phyloP scores from a whole-genome alignment of 2,888 invertebrate species.

The Drosophila mimetica region DNA sequence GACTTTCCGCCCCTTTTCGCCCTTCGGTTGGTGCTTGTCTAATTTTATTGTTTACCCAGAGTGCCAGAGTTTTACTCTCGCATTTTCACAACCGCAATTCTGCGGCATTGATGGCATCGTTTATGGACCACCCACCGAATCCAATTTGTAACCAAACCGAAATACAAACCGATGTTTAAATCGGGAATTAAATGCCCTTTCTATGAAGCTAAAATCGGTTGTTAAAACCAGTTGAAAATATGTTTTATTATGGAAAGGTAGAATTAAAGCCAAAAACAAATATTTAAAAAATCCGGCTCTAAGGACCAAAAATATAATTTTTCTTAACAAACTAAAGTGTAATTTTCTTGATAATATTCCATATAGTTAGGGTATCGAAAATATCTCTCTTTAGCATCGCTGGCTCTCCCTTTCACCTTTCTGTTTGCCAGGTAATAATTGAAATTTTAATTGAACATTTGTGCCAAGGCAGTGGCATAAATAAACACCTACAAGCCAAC shows the following conservation, averaged over 20 bases:
- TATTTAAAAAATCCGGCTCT: too few relatives aligned
- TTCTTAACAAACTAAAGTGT: too few relatives aligned
- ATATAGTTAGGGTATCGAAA: neutral
- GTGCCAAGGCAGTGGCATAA: constrained; percentile 51
- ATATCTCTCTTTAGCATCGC: neutral
- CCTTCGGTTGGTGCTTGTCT: neutral
- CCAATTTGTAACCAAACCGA: constrained; percentile 6
- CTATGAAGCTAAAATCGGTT: neutral
- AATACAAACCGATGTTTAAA: neutral
- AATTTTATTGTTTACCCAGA: constrained; percentile 10
- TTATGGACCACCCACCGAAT: neutral
- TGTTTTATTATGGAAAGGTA: too few relatives aligned
- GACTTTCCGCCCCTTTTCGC: neutral
- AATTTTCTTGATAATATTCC: neutral
- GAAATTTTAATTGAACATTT: constrained; percentile 73
- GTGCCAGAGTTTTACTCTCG: neutral
- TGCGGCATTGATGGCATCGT: constrained; percentile 1
- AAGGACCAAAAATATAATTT: too few relatives aligned
- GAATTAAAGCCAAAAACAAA: too few relatives aligned
- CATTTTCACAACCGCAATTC: constrained; percentile 2
- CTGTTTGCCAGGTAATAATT: constrained; percentile 64
- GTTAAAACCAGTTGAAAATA: neutral
- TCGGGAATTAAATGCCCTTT: constrained; percentile 2
- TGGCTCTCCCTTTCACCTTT: neutral
- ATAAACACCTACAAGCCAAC: constrained; percentile 52